Percentiles rank a stretch among this genome's conserved stretches.
phyloP scores from a whole-genome alignment of 2,888 invertebrate species.

The Heliconius aoede region DNA sequence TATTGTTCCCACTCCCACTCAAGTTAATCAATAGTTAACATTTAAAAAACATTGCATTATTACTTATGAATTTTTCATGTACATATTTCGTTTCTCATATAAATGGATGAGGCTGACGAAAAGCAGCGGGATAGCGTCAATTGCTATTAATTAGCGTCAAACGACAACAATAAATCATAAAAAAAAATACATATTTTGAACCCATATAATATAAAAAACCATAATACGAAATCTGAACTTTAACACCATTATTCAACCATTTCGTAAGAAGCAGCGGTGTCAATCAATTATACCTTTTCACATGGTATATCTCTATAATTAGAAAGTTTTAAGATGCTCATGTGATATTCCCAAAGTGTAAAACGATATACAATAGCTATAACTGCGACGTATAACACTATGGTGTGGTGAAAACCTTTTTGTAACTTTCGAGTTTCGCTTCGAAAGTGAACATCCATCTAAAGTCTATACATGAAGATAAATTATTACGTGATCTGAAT shows the following conservation, averaged over 20 bases:
- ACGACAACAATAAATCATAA: no score
- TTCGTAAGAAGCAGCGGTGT: not conserved
- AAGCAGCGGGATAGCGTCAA: no score
- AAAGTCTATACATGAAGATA: slow-evolving; percentile 36
- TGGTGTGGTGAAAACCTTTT: slow-evolving; percentile 48
- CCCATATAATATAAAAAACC: not conserved
- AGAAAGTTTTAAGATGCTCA: slow-evolving; percentile 49
- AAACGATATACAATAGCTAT: slow-evolving; percentile 45
- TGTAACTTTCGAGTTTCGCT: slow-evolving; percentile 42
- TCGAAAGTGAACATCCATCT: slow-evolving; percentile 40
- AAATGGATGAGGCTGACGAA: no score
- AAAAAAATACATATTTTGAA: no score
- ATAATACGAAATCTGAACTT: not conserved
- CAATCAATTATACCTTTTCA: slow-evolving; percentile 5
- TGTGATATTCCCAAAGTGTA: slow-evolving; percentile 52
- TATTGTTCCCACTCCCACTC: slow-evolving; percentile 13
- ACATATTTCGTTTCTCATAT: not conserved
- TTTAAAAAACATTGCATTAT: not conserved
- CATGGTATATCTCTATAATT: slow-evolving; percentile 1
- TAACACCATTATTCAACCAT: not conserved
- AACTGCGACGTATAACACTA: slow-evolving; percentile 43
- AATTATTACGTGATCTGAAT: slow-evolving; percentile 36
- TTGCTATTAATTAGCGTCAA: no score
- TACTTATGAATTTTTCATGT: not conserved
- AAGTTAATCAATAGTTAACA: slow-evolving; percentile 16